These are phyloP conservation scores for Ashinkailepas kermadecensis DNA, from an alignment of 2,888 invertebrate genomes.

Conservation along the genomic window DNA sequence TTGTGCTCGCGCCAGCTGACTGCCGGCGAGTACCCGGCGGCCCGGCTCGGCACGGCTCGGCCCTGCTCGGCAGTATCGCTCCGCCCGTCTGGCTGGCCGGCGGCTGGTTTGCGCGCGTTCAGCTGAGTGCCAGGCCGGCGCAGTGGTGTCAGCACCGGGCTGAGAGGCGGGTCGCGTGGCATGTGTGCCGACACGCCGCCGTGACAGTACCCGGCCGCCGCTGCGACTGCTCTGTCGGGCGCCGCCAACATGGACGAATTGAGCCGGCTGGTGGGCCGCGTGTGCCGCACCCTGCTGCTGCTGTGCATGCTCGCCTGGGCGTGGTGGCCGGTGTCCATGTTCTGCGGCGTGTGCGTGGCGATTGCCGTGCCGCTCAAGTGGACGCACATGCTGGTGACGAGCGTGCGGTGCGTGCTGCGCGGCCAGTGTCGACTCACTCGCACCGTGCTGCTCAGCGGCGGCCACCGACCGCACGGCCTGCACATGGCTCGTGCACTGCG, in stretches of 20 bases:
- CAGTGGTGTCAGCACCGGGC: too few relatives aligned
- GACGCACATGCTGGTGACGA: neutral
- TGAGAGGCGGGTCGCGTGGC: too few relatives aligned
- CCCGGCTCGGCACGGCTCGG: too few relatives aligned
- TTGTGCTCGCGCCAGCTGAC: too few relatives aligned
- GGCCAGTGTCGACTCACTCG: neutral
- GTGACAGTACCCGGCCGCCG: too few relatives aligned
- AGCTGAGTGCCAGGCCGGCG: too few relatives aligned
- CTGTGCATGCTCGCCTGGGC: neutral
- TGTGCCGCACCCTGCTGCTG: neutral
- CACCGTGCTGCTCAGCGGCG: constrained; percentile 18
- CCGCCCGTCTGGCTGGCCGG: too few relatives aligned
- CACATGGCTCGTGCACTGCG: constrained; percentile 5
- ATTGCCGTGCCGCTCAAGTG: constrained; percentile 4
- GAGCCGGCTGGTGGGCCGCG: neutral
- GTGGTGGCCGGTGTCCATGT: neutral
- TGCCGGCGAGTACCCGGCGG: too few relatives aligned
- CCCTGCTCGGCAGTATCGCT: too few relatives aligned
- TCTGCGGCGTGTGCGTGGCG: neutral
- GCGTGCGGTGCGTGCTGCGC: neutral
- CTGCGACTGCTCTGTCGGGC: too few relatives aligned
- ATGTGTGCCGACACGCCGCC: too few relatives aligned
- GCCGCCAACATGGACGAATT: neutral
- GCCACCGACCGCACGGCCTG: constrained; percentile 7
- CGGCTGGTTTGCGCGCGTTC: too few relatives aligned